phyloP scores from a whole-genome alignment of 2,888 invertebrate species.

The Imbricaverruca yamaguchii region DNA sequence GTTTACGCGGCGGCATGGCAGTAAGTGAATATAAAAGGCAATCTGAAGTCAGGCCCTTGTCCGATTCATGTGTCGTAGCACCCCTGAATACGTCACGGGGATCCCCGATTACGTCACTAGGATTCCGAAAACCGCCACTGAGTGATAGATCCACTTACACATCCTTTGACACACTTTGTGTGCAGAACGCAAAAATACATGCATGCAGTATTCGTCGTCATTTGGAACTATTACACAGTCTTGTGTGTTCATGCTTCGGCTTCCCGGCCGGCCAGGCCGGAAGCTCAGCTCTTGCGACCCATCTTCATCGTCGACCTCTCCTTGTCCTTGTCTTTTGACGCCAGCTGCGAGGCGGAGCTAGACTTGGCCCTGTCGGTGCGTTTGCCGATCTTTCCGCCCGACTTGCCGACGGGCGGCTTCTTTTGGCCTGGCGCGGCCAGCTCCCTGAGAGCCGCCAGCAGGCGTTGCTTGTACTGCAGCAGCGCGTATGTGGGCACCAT shows the following conservation, averaged over 20 bases:
- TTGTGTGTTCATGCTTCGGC: too few relatives aligned
- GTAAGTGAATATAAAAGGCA: too few relatives aligned
- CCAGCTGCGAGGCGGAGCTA: not conserved
- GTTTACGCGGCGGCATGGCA: too few relatives aligned
- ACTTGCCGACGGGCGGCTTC: not conserved
- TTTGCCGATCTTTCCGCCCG: not conserved
- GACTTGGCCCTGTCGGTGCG: conserved; percentile 6
- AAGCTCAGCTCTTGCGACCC: not conserved
- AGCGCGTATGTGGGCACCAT: conserved; percentile 1
- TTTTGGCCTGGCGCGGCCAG: not conserved
- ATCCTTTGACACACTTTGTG: too few relatives aligned
- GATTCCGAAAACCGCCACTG: too few relatives aligned
- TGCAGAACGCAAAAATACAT: not conserved
- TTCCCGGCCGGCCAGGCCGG: not conserved
- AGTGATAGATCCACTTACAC: too few relatives aligned
- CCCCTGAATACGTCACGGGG: too few relatives aligned
- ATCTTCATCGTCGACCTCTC: not conserved
- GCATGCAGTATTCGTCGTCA: not conserved
- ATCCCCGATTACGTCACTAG: too few relatives aligned
- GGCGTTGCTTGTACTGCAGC: conserved; percentile 4
- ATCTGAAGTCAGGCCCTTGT: too few relatives aligned
- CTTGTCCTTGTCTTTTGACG: not conserved
- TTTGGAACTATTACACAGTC: not conserved
- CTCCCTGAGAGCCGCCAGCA: not conserved
- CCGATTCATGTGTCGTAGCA: too few relatives aligned